phyloP scores from a whole-genome alignment of 2,797 vertebrate genomes.

The Anabas testudineus region DNA sequence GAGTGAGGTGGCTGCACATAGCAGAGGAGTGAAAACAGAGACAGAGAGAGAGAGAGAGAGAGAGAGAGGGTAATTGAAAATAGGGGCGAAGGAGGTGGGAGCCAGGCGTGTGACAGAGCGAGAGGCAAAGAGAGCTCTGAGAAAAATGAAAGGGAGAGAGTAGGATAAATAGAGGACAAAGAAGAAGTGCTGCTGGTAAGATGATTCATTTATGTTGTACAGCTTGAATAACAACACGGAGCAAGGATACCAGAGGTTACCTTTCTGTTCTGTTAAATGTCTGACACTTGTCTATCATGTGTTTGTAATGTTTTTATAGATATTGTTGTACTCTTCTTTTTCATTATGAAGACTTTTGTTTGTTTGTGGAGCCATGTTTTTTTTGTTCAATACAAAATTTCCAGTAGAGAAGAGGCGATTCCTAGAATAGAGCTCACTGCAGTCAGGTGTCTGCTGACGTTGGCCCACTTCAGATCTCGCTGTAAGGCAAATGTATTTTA shows the following conservation, averaged over 20 bases:
- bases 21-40: conserved; percentile 28
- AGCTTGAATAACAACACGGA: conserved; percentile 18
- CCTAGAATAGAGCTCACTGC: conserved; percentile 18
- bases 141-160: conserved; percentile 49
- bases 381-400: conserved; percentile 15
- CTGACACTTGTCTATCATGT: background rate
- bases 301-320: background rate
- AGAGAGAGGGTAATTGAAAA: conserved; percentile 47
- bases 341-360: background rate
- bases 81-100: conserved; percentile 62
- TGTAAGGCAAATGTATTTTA: conserved; percentile 25
- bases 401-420: conserved; percentile 6
- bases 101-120: conserved; percentile 54
- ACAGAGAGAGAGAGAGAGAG: conserved; percentile 30
- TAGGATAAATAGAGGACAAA: conserved; percentile 51
- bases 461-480: conserved; percentile 67
- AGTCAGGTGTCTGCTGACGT: conserved; percentile 34
- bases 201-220: conserved; percentile 50
- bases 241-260: background rate
- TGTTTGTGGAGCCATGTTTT: conserved; percentile 9
- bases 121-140: conserved; percentile 45
- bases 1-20: conserved; percentile 43
- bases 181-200: conserved; percentile 71
- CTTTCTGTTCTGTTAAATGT: background rate
- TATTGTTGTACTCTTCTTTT: background rate